Evolutionary conservation across 2,113 vertebrate genomes (phyloP), one percentile per base, ranked within the genome.

Genomic region (Egretta garzetta): DNA sequence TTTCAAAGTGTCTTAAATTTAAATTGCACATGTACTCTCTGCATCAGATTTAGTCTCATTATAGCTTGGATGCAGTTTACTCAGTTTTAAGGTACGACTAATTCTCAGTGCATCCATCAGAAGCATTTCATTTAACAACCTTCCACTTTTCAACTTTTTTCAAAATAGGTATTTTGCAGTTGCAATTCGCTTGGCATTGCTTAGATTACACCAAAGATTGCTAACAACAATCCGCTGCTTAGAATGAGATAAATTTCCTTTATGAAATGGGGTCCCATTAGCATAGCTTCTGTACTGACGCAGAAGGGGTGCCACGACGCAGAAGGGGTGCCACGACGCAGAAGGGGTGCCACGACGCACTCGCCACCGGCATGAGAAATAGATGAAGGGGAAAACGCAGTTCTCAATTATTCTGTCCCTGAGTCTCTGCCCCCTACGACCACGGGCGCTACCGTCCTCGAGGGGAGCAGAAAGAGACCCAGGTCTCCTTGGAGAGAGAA

Each of bases 381-480:
- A 63, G 63, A n/a, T 22, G 5, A 24, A 73, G 33, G 37, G 64
- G 33, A 49, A 77, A 55, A 49, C 1, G 17, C 12, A 33, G 23
- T 33, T 53, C 47, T 74, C 18, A 4, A 1, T n/a, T 47, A 16
- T 30, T 50, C 16, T 30, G 14, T 8, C n/a, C 58, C 64, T 22
- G 41, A 75, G 19, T 37, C 52, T 18, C 52, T 53, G 59, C 10
- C 58, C 37, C 24, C 6, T 5, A 12, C 0, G 6, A 32, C 20
- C 3, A 1, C 1, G 5, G 7, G 21, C 2, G 1, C 5, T 26
- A 1, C 7, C 2, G 7, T 20, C 56, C 55, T 20, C 3, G 1
- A 35, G 33, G 39, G 45, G 41, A 73, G 45, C 41, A 60, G 10
- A 14, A 59, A 15, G 24, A 60, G 50, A 53, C 12, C 27, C 55